phyloP scores from a whole-genome alignment of 2,797 vertebrate species.

The Triplophysa bombifrons region DNA sequence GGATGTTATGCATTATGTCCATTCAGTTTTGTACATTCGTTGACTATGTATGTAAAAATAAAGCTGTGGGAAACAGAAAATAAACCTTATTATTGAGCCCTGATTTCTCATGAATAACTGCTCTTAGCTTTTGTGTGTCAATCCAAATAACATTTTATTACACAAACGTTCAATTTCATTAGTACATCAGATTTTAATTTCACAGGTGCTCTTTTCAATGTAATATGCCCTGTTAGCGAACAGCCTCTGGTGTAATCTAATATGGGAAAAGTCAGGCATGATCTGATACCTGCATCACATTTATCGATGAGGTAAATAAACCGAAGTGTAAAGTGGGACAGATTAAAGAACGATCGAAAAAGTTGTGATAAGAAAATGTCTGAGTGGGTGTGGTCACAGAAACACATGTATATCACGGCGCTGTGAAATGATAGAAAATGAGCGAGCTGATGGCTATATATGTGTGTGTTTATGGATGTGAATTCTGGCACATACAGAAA shows the following conservation, averaged over 20 bases:
- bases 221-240: slow-evolving; percentile 35
- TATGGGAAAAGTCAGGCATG: not conserved
- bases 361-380: not conserved
- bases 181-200: slow-evolving; percentile 34
- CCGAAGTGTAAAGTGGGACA: slow-evolving; percentile 9
- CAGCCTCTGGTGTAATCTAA: slow-evolving; percentile 36
- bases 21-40: too few species aligned
- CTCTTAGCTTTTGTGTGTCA: slow-evolving; percentile 16
- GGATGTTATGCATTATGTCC: not conserved
- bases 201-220: slow-evolving; percentile 1
- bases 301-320: slow-evolving; percentile 7
- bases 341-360: not conserved
- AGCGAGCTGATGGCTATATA: not conserved
- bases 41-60: not conserved
- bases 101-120: not conserved
- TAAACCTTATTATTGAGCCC: not conserved
- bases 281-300: slow-evolving; percentile 39
- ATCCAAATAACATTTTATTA: slow-evolving; percentile 35
- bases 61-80: not conserved
- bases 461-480: slow-evolving; percentile 17
- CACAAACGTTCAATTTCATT: slow-evolving; percentile 16
- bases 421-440: not conserved
- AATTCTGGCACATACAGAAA: not conserved
- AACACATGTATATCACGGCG: not conserved
- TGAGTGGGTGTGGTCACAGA: slow-evolving; percentile 5